Base-by-base conservation (phyloP, 2,113 vertebrate genomes). In the Terrapene triunguis region DNA sequence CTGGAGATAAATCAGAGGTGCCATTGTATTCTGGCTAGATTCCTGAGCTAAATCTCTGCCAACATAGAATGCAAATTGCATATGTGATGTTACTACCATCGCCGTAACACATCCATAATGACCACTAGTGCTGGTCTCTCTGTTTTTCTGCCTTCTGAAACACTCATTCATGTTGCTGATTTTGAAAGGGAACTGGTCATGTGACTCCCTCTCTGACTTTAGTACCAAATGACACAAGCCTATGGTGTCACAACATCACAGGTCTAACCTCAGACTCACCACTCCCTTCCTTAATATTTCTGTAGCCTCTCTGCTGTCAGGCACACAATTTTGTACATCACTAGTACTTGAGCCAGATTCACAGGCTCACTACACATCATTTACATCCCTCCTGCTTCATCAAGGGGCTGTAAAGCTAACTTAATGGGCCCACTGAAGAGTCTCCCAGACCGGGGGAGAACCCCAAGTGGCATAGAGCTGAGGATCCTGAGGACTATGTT, bases 31-130 rank as follows among this genome's bases (percentile, higher is more conserved):
- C 29, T 47, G 42, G 25, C 25, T 8, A 44, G 74, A 47, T 27
- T 78, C 74, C 27, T 27, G 42, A 78, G 74, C 42, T 47, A 78
- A 72, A 47, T 6, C 14, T 11, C 22, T 19, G 5, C 35, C 21
- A 57, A 35, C 22, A 6, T 3, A 5, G 47, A 27, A 47, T 48
- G 7, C 14, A 27, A 80, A 1, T 3, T 82, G 14, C 1, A 0
- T 6, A 2, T 42, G 55, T 87, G 10, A 8, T 92, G 82, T 9
- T 47, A 76, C 35, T 65, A n/a, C 35, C 62, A n/a, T 65, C 62
- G 19, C 14, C 16, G 6, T 16, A 65, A 16, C 32, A 65, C 32
- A 65, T 65, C 62, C 16, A 65, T 35, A 35, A 16, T n/a, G 32
- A 65, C 7, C 62, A 65, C 62, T 65, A n/a, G 32, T 65, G 62